A percentile compares a stretch with the other conserved stretches of the same genome.
phyloP scores from a whole-genome alignment of 2,797 vertebrate species.

The Dendrocincla fuliginosa region DNA sequence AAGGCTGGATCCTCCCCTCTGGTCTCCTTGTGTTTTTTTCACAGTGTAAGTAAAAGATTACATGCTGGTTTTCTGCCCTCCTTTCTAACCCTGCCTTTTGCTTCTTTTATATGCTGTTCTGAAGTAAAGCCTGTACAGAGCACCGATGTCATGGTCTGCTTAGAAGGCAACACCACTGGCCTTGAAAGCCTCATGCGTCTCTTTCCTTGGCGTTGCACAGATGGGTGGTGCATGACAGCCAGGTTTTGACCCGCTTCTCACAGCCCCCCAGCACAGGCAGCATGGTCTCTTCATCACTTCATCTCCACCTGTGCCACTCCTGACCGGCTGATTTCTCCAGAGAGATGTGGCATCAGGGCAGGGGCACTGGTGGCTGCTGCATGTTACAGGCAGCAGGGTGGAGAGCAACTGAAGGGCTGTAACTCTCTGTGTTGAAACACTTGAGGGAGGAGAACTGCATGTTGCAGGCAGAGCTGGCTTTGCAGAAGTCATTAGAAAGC shows the following conservation, averaged over 20 bases:
- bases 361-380: background rate
- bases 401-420: background rate
- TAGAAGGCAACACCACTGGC: background rate
- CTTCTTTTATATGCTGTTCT: background rate
- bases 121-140: background rate
- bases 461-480: background rate
- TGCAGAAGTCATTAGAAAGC: background rate
- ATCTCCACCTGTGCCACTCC: background rate
- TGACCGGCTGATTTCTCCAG: background rate
- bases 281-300: background rate
- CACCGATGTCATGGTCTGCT: background rate
- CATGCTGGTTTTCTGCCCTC: background rate
- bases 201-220: background rate
- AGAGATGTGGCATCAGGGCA: background rate
- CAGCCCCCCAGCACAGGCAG: background rate
- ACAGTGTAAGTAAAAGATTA: background rate
- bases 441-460: background rate
- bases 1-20: background rate
- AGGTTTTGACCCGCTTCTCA: background rate
- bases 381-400: background rate
- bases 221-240: background rate
- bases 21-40: background rate
- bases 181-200: background rate
- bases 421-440: background rate
- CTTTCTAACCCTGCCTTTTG: background rate